Base-by-base conservation (phyloP, 1,140 invertebrate genomes). In the Neodiprion fabricii region DNA sequence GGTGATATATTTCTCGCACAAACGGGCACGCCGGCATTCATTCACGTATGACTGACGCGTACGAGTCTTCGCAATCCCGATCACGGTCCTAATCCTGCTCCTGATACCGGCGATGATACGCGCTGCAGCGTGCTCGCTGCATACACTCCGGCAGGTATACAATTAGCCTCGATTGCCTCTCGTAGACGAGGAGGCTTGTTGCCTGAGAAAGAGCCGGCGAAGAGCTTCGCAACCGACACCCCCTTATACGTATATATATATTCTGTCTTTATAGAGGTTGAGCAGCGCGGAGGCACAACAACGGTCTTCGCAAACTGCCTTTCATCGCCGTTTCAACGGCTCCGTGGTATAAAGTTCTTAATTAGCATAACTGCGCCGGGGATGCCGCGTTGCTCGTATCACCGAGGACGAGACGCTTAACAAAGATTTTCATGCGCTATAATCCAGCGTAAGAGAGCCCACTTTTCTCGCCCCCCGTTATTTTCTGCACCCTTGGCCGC, bases 1-100 rank as follows among this genome's bases (percentile, higher is more conserved):
- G 78, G 76, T 74, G 73, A 72, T 70, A 53, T 77, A 72, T 79
- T 73, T 40, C 28, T 5, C 75, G 67, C 70, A 47, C 21, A 47
- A 23, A 69, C n/a, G 67, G 67, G 40, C 67, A 69, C 9, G 40
- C 67, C 21, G 3, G 61, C 61, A 14, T 65, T 40, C 61, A 14
- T 65, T 40, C 53, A 61, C 53, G 53, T 61, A 3, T 4, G 53
- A 17, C 53, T 12, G 53, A 9, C 53, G 53, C 53, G 9, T 9
- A 61, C 53, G 11, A 61, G 53, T 61, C 53, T 61, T 61, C 53
- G 53, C 53, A 14, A 17, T 61, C 11, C 5, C 53, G 53, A 17
- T 61, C n/a, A 61, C 53, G 1, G 53, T 61, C 53, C 53, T n/a
- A 61, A 12, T 61, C 53, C 53, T 1, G 53, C 11, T 1, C n/a